Percentiles rank a stretch among this genome's conserved stretches.
Conservation (phyloP, 1,140 invertebrate species). For the Orussus abietinus region DNA sequence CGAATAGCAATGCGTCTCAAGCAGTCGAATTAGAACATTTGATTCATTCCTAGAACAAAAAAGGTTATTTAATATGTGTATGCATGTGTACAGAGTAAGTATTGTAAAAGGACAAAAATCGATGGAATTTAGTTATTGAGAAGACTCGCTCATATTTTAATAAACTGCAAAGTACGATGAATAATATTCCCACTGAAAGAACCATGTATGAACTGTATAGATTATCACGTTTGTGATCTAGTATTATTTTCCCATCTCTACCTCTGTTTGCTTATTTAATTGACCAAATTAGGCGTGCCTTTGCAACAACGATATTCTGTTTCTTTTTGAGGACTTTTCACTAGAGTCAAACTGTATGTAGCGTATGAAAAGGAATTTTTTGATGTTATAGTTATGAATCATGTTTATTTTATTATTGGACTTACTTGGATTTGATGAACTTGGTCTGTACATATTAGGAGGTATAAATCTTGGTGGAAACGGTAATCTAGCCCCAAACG, state of each 20-base stretch:
- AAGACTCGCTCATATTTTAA: background rate
- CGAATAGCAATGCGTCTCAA: background rate
- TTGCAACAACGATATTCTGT: background rate
- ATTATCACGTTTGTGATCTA: background rate
- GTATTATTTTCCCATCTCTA: slow-evolving; percentile 1
- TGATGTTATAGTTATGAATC: background rate
- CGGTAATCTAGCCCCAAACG: slow-evolving; percentile 21
- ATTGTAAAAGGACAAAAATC: slow-evolving; percentile 2
- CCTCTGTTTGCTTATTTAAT: background rate
- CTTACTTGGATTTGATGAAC: background rate
- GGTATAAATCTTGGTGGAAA: slow-evolving; percentile 26
- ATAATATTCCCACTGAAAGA: background rate
- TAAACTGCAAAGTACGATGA: background rate
- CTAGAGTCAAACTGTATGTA: too few species aligned
- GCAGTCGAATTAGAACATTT: slow-evolving; percentile 15
- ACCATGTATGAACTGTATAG: slow-evolving; percentile 5
- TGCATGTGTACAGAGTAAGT: background rate
- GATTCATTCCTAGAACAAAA: slow-evolving; percentile 19
- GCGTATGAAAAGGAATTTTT: too few species aligned
- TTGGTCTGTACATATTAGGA: slow-evolving; percentile 22
- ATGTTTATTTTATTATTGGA: background rate
- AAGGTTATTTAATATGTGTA: background rate
- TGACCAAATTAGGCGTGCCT: too few species aligned
- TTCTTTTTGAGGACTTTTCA: background rate
- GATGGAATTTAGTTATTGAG: background rate